Evolutionary conservation across 2,888 invertebrate genomes (phyloP), one percentile per base, ranked within the genome.

Genomic region (Amphipoea oculea): DNA sequence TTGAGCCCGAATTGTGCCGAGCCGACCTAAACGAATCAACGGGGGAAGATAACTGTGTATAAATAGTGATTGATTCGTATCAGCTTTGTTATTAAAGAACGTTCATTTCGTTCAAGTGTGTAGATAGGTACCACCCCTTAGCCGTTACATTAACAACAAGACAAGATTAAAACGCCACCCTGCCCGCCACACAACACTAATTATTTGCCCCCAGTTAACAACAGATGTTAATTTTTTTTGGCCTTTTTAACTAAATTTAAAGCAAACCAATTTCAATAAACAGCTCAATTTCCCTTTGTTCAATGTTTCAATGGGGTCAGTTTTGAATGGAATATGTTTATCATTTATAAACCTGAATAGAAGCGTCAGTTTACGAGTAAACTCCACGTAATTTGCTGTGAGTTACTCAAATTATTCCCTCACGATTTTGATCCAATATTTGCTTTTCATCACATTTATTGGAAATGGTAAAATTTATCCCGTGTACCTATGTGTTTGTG

Each of bases 401-500:
- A 65, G 9, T 45, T 78, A 14, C 57, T 36, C 40, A 73, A 72
- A 76, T 78, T 57, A 79, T 79, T 83, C 83, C 79, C 23, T 62
- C 29, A n/a, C 7, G 40, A 74, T 54, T 51, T 70, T 48, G 62
- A 71, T 45, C 70, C 54, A 74, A 78, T 84, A 79, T 81, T 87
- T 77, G 70, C 42, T 73, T 79, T 83, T 78, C 62, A 79, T 85
- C 76, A 85, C 63, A 42, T 81, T 73, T 79, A 81, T 79, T 79
- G 65, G 72, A 82, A 73, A 78, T 73, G 67, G 66, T 71, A 83
- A 78, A 72, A 4, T 72, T 81, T 65, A 73, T 79, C 66, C 65
- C 4, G 66, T 77, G 29, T 79, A 75, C 78, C 51, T 78, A n/a
- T n/a, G 57, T 57, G 70, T 76, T 84, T 84, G 65, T 76, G 45